These are phyloP conservation scores for Sphenopsis melanotis DNA, from an alignment of 2,797 vertebrate genomes.

Conservation along the genomic window DNA sequence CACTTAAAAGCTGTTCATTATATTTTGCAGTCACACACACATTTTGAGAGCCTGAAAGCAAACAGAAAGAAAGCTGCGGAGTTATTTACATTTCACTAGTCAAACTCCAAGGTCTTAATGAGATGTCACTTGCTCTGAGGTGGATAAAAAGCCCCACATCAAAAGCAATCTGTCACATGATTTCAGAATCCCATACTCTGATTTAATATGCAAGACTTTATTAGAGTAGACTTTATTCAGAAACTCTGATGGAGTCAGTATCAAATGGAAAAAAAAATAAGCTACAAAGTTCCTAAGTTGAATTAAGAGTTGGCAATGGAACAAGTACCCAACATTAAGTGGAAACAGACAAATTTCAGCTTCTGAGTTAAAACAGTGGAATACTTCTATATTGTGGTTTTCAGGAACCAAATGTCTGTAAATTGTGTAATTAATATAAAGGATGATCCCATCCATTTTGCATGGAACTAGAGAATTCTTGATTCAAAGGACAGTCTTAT, in stretches of 20 bases:
- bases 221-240: background rate
- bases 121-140: constrained; percentile 35
- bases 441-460: background rate
- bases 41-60: constrained; percentile 37
- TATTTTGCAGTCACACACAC: constrained; percentile 45
- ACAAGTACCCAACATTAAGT: background rate
- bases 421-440: background rate
- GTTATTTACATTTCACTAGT: constrained; percentile 59
- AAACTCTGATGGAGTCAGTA: background rate
- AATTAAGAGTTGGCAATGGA: background rate
- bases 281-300: background rate
- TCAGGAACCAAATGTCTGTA: background rate
- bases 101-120: constrained; percentile 43
- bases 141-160: constrained; percentile 34
- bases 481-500: background rate
- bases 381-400: background rate
- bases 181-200: background rate
- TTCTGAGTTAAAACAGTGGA: background rate
- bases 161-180: constrained; percentile 24
- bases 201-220: constrained; percentile 19
- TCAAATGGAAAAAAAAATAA: background rate
- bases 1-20: constrained; percentile 42
- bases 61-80: background rate
- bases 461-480: background rate
- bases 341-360: background rate